phyloP scores from a whole-genome alignment of 2,797 vertebrate genomes.

The Adrianichthys oophorus region DNA sequence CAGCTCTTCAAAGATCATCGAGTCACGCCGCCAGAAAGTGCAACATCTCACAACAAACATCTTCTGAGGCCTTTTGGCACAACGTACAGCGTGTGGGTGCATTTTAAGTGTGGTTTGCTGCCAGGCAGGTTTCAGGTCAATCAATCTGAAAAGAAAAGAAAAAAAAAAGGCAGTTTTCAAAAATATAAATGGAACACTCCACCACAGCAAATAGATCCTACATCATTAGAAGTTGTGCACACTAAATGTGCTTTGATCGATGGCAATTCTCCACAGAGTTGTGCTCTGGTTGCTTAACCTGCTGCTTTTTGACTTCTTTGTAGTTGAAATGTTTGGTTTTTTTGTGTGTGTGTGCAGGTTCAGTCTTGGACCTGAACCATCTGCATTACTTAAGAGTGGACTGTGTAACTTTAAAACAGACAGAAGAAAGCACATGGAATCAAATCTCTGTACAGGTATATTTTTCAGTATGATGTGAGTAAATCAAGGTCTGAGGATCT shows the following conservation, averaged over 20 bases:
- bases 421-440: constrained; percentile 28
- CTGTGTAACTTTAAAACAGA: constrained; percentile 15
- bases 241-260: constrained; percentile 41
- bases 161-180: constrained; percentile 40
- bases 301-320: constrained; percentile 24
- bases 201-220: constrained; percentile 28
- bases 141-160: constrained; percentile 46
- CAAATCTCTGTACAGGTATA: constrained; percentile 22
- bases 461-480: constrained; percentile 17
- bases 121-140: constrained; percentile 54
- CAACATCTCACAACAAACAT: constrained; percentile 25
- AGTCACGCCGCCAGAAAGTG: constrained; percentile 31
- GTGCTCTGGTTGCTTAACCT: constrained; percentile 31
- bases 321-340: constrained; percentile 15
- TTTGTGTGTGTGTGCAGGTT: background rate
- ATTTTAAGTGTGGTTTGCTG: constrained; percentile 50
- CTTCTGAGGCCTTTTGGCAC: constrained; percentile 57
- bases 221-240: constrained; percentile 51
- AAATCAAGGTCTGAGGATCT: constrained; percentile 19
- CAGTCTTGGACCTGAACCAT: constrained; percentile 2
- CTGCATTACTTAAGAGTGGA: background rate
- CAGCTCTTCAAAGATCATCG: constrained; percentile 34
- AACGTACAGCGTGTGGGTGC: constrained; percentile 52
- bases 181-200: constrained; percentile 58
- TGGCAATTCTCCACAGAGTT: constrained; percentile 26